Evolutionary conservation across 2,797 vertebrate species (phyloP), one percentile per base, ranked within the genome.

Genomic region (Cynopterus sphinx): DNA sequence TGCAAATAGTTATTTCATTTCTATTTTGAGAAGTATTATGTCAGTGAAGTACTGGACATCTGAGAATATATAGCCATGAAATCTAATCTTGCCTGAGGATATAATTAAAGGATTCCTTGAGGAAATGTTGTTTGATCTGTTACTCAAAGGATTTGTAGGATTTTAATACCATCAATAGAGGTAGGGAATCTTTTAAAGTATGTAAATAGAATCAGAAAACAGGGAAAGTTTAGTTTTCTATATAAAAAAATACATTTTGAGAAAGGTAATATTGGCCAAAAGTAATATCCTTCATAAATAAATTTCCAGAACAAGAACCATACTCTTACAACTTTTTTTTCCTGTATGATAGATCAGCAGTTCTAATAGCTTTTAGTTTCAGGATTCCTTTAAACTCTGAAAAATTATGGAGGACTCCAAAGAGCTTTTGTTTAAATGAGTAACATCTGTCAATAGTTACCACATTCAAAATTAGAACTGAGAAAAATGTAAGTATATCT

Each of bases 121-220:
- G 79, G 75, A 96, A 94, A 84, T 90, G 70, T 53, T 78, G 19
- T 91, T 92, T 86, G 89, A 86, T 97, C 78, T 93, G 8, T 84
- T 90, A 74, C 17, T 91, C 49, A 87, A 59, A 71, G 81, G 81
- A 94, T 90, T 88, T 57, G 75, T 57, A 13, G 39, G 67, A 90
- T 95, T 90, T 96, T 73, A 87, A 84, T 55, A 43, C 17, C 87
- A 43, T 77, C 70, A 59, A 90, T 92, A 83, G 67, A 88, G 39
- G 51, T 88, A 67, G 41, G n/a, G 22, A 73, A 24, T 33, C 36
- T 91, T 57, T 73, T 65, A 51, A 94, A 86, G 17, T 87, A 68
- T 53, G 6, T 78, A 86, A 88, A 43, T 51, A 87, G 82, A 82
- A 51, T 81, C 71, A 59, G 82, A 53, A 91, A 90, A 77, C 28